A percentile compares a stretch with the other conserved stretches of the same genome.
Conservation (phyloP, 2,113 vertebrate species). For the Crotalus viridis region DNA sequence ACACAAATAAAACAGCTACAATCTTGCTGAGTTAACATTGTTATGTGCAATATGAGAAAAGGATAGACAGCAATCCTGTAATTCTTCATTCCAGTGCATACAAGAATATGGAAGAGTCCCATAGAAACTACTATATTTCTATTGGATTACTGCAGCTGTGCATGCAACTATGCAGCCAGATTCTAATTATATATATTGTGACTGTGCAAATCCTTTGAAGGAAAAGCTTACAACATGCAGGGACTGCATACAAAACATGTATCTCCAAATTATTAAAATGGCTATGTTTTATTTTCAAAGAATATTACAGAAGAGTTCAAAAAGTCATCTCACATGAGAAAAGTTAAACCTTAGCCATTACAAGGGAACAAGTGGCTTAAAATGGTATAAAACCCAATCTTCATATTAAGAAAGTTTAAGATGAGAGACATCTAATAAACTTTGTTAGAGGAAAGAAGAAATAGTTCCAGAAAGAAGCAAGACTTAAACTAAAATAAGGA, state of each 20-base stretch:
- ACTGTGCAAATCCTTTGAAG: neutral
- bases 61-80: neutral
- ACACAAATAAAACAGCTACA: neutral
- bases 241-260: neutral
- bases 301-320: neutral
- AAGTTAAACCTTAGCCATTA: neutral
- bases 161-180: neutral
- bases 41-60: neutral
- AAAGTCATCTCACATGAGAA: neutral
- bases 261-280: neutral
- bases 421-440: neutral
- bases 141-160: neutral
- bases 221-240: neutral
- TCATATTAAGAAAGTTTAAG: neutral
- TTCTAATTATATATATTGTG: neutral
- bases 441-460: neutral
- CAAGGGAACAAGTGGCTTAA: neutral
- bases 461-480: neutral
- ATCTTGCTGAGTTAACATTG: neutral
- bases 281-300: neutral
- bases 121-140: neutral
- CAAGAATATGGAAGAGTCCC: neutral
- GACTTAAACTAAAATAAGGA: neutral
- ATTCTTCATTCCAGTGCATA: neutral
- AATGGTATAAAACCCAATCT: neutral